Base-by-base conservation (phyloP, 2,888 invertebrate genomes). In the Sthenelais limicola region DNA sequence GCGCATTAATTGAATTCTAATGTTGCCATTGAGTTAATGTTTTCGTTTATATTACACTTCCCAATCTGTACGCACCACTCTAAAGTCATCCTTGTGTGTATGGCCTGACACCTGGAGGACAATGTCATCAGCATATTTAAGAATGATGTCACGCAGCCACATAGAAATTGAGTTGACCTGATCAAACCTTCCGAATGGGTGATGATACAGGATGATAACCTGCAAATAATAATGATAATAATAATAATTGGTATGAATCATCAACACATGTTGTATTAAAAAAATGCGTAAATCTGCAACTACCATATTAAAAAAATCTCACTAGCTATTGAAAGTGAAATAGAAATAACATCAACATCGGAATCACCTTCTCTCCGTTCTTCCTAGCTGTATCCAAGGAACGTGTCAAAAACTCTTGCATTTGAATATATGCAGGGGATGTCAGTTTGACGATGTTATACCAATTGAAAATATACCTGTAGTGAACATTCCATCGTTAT, bases 1-100 rank as follows among this genome's bases (percentile, higher is more conserved):
- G n/a, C n/a, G n/a, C n/a, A n/a, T n/a, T n/a, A n/a, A n/a, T n/a
- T n/a, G n/a, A n/a, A n/a, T n/a, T n/a, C n/a, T n/a, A n/a, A n/a
- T n/a, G n/a, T n/a, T n/a, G n/a, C n/a, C n/a, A n/a, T n/a, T n/a
- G n/a, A n/a, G n/a, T n/a, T n/a, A n/a, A n/a, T n/a, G n/a, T n/a
- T n/a, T n/a, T n/a, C n/a, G n/a, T n/a, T n/a, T n/a, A n/a, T n/a
- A n/a, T n/a, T n/a, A n/a, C n/a, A n/a, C n/a, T n/a, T n/a, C n/a
- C n/a, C n/a, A n/a, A n/a, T n/a, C n/a, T n/a, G n/a, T n/a, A 47
- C 76, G 35, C 38, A 77, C 77, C 62, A 78, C 30, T 67, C 72
- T 71, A 72, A 78, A 74, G 30, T 76, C 68, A 47, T 78, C 77
- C 47, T 35, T 21, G 68, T 78, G 78, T 1, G 77, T 77, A 72